phyloP scores from a whole-genome alignment of 2,113 vertebrate species.

The Numida meleagris region DNA sequence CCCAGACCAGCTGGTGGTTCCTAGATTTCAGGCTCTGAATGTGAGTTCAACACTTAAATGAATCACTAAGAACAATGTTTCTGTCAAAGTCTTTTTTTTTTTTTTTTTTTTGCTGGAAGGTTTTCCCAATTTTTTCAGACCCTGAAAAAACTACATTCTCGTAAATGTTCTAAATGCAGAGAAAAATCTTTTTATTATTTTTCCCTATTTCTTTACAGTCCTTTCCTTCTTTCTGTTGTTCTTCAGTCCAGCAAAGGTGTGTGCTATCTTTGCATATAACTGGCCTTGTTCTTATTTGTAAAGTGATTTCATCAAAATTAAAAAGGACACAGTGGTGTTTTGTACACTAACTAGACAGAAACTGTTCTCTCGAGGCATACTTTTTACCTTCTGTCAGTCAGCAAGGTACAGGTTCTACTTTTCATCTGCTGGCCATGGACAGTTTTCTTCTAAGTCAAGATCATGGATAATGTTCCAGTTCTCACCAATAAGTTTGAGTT shows the following conservation, averaged over 20 bases:
- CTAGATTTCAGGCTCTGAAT: constrained; percentile 70
- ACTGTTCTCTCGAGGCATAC: not conserved
- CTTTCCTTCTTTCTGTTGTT: not conserved
- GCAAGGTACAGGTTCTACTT: not conserved
- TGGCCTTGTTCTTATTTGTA: not conserved
- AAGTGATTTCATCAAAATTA: constrained; percentile 53
- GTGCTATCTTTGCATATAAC: constrained; percentile 1
- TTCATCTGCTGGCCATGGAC: not conserved
- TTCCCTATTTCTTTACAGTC: not conserved
- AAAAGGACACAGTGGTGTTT: not conserved
- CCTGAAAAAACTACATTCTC: constrained; percentile 47
- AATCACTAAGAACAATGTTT: constrained; percentile 67
- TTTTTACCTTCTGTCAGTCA: not conserved
- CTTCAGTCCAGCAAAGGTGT: not conserved
- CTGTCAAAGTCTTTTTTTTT: constrained; percentile 61
- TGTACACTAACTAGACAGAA: not conserved
- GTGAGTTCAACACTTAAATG: constrained; percentile 71
- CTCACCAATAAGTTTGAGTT: not conserved
- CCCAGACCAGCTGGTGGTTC: constrained; percentile 63
- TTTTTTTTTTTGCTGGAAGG: constrained; percentile 59
- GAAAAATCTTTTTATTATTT: constrained; percentile 54
- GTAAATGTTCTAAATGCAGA: constrained; percentile 54
- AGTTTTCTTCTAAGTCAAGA: not conserved
- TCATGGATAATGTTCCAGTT: not conserved
- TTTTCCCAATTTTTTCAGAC: constrained; percentile 59